Conservation (phyloP, 2,113 vertebrate genomes). For the Emydocephalus ijimae region DNA sequence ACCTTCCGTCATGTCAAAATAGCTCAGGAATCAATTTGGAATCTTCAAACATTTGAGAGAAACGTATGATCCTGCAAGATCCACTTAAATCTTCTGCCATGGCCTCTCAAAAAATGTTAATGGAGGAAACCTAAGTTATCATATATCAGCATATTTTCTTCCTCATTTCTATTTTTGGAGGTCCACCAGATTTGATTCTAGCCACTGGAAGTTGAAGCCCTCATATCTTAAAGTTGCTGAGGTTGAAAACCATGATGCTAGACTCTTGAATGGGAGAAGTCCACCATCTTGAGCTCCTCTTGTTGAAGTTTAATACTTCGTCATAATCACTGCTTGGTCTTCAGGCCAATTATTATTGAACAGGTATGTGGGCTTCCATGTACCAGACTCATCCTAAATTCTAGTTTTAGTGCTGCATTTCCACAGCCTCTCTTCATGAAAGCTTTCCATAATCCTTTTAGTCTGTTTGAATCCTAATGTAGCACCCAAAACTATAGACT, state of each 20-base stretch:
- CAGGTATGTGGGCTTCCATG: background rate
- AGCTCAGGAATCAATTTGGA: background rate
- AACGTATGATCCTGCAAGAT: background rate
- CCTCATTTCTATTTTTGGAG: background rate
- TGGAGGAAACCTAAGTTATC: background rate
- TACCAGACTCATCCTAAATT: background rate
- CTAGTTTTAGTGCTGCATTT: background rate
- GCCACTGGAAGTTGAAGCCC: background rate
- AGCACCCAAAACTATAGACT: background rate
- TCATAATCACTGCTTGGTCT: background rate
- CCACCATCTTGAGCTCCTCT: background rate
- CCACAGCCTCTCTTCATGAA: background rate
- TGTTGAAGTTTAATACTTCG: background rate
- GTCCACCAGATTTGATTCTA: background rate
- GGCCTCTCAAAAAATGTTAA: background rate
- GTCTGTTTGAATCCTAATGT: background rate
- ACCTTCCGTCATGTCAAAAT: background rate
- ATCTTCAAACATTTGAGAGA: background rate
- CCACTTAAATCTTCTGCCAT: background rate
- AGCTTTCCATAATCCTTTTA: background rate
- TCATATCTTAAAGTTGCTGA: background rate
- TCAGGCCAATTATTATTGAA: background rate
- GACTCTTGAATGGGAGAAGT: background rate
- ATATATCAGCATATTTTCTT: background rate
- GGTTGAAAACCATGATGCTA: background rate